Evolutionary conservation across 2,113 vertebrate species (phyloP).

Genomic region (Chamaetylas fuelleborni): DNA sequence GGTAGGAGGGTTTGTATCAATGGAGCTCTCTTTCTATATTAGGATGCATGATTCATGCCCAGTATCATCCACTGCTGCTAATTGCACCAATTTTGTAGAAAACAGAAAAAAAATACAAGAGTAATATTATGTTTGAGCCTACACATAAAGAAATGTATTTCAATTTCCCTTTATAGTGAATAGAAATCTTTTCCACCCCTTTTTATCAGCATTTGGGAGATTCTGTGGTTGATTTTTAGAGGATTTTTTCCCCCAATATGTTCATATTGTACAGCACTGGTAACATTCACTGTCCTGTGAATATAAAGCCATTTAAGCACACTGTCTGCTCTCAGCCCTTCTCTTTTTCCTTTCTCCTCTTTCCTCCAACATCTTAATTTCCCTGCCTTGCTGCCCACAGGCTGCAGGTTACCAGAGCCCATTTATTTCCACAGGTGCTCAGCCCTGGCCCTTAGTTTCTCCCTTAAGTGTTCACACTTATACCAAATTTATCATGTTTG

Average conservation of each 20-base stretch:
- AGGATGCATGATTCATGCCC: neutral
- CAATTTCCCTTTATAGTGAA: neutral
- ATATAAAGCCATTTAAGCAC: neutral
- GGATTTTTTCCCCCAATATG: accelerated
- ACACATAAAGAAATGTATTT: neutral
- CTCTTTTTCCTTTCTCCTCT: neutral
- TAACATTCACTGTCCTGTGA: neutral
- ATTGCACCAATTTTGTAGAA: neutral
- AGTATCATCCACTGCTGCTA: neutral
- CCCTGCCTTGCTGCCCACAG: neutral
- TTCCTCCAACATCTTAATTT: neutral
- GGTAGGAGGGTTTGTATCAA: accelerated
- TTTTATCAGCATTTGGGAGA: neutral
- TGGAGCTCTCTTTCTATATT: neutral
- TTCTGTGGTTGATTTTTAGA: neutral
- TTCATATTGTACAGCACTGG: neutral
- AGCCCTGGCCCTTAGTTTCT: neutral
- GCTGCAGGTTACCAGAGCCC: neutral
- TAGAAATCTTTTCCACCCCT: neutral
- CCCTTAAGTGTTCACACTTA: neutral
- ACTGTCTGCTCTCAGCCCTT: neutral
- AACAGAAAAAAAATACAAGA: neutral
- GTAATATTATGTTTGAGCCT: neutral
- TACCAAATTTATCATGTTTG: neutral
- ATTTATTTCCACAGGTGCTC: neutral